Evolutionary conservation across 2,797 vertebrate genomes (phyloP).

Genomic region (Sebastes vulpes): DNA sequence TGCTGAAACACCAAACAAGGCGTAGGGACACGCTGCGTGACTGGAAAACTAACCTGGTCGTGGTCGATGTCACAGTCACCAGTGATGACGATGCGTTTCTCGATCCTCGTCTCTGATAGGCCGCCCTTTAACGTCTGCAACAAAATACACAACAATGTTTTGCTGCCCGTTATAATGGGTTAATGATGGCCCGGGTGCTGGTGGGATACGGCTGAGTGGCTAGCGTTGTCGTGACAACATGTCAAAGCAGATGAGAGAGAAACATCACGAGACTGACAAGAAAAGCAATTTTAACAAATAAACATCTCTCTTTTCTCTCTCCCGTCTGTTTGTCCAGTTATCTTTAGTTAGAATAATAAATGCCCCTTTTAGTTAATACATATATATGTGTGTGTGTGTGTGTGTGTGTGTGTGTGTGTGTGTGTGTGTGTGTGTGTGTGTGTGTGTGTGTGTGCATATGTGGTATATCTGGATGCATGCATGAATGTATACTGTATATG

Average conservation of each 20-base stretch:
- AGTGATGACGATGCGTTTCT: conserved; percentile 98
- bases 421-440: no score
- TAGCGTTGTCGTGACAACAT: not conserved
- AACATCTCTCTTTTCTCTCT: no score
- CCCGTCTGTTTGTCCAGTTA: no score
- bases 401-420: no score
- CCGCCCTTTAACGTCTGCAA: conserved; percentile 95
- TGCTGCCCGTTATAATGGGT: not conserved
- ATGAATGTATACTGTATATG: no score
- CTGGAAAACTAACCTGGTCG: conserved; percentile 90
- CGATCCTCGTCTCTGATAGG: conserved; percentile 98
- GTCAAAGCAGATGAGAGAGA: not conserved
- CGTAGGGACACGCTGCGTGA: not conserved
- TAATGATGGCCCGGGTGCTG: not conserved
- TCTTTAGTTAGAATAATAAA: no score
- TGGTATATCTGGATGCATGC: no score
- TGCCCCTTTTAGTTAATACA: no score
- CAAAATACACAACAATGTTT: not conserved
- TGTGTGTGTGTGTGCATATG: no score
- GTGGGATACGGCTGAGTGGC: not conserved
- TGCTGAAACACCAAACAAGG: not conserved
- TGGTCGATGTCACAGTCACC: conserved; percentile 98
- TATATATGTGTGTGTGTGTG: no score
- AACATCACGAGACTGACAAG: not conserved
- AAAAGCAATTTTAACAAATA: no score